Evolutionary conservation across 2,888 invertebrate genomes (phyloP).

Genomic region (Idaea straminata): DNA sequence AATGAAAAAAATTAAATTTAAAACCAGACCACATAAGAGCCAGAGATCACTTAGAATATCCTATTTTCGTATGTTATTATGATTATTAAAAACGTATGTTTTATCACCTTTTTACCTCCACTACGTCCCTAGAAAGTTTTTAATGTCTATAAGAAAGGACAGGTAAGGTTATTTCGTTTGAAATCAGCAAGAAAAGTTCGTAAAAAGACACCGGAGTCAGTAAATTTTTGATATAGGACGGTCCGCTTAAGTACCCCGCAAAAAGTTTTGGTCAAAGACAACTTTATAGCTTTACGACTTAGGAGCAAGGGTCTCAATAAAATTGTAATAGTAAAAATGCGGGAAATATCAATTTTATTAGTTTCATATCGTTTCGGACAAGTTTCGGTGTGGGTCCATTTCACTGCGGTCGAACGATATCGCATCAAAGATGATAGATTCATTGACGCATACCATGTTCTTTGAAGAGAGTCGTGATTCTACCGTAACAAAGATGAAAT

Average conservation of each 20-base stretch:
- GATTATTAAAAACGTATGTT: neutral
- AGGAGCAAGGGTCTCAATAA: slow-evolving; percentile 34
- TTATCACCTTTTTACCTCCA: neutral
- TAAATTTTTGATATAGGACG: slow-evolving; percentile 45
- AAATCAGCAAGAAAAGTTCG: slow-evolving; percentile 23
- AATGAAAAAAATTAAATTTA: no score
- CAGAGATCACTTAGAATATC: no score
- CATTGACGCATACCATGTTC: neutral
- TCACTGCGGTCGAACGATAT: neutral
- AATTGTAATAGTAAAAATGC: slow-evolving; percentile 44
- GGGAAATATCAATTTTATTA: slow-evolving; percentile 48
- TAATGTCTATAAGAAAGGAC: slow-evolving; percentile 5
- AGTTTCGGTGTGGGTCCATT: neutral
- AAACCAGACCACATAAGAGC: no score
- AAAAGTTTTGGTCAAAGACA: slow-evolving; percentile 45
- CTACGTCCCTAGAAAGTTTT: slow-evolving; percentile 2
- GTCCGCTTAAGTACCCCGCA: slow-evolving; percentile 33
- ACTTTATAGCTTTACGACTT: slow-evolving; percentile 45
- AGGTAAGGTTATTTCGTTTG: slow-evolving; percentile 10
- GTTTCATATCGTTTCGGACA: slow-evolving; percentile 36
- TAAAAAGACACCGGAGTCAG: slow-evolving; percentile 37
- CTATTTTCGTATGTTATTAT: neutral
- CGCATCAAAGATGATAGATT: neutral
- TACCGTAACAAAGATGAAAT: neutral
- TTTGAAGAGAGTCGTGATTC: neutral